phyloP scores from a whole-genome alignment of 2,113 vertebrate species.

The Mus musculus region DNA sequence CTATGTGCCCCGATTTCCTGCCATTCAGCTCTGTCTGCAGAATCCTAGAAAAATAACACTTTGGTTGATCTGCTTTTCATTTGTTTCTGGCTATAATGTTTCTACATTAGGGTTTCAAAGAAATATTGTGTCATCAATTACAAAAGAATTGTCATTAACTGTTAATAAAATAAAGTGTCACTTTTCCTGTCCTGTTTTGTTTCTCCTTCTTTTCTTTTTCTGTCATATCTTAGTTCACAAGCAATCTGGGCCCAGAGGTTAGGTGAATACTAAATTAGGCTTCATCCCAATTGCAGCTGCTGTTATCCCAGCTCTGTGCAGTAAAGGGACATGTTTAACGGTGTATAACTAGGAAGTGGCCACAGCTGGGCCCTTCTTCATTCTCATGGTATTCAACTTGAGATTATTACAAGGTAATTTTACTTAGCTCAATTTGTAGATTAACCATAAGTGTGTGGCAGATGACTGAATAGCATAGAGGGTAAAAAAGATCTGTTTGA shows the following conservation, averaged over 20 bases:
- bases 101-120: conserved; percentile 30
- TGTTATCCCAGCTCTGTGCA: background rate
- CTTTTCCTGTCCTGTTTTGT: background rate
- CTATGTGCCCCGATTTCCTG: background rate
- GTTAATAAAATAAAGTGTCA: background rate
- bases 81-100: background rate
- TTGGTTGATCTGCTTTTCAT: background rate
- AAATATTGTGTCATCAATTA: background rate
- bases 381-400: conserved; percentile 3
- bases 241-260: background rate
- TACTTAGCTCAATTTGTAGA: background rate
- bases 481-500: background rate
- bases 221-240: background rate
- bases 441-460: background rate
- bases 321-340: background rate
- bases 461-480: background rate
- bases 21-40: background rate
- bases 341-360: background rate
- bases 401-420: conserved; percentile 14
- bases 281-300: background rate
- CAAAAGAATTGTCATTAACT: background rate
- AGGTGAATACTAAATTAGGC: background rate
- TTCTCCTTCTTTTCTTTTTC: background rate
- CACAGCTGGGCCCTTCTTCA: background rate
- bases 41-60: background rate